Evolutionary conservation across 2,113 vertebrate genomes (phyloP).

Genomic region (Genyomyrus donnyi): DNA sequence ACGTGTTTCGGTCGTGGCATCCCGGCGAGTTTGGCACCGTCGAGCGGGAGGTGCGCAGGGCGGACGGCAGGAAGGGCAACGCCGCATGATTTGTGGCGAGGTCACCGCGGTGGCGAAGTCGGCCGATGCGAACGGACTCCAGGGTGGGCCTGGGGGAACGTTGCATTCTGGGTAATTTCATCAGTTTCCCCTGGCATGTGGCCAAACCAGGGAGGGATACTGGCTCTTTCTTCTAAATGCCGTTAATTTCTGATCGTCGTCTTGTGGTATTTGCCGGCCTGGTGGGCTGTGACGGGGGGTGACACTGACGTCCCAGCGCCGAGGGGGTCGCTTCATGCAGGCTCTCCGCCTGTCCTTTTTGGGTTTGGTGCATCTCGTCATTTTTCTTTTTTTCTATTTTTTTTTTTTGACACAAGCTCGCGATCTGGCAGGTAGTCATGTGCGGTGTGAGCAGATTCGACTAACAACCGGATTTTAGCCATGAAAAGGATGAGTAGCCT

Average conservation of each 20-base stretch:
- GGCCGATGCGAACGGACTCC: not conserved
- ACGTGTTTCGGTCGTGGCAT: not conserved
- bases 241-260: conserved; percentile 12
- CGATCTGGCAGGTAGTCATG: not conserved
- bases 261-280: conserved; percentile 13
- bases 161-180: conserved; percentile 1
- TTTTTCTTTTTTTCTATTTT: not conserved
- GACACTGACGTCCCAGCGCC: not conserved
- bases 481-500: not conserved
- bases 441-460: not conserved
- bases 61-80: not conserved
- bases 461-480: not conserved
- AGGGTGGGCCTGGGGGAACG: not conserved
- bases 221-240: not conserved
- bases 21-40: not conserved
- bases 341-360: not conserved
- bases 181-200: not conserved
- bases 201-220: not conserved
- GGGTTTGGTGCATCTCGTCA: not conserved
- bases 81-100: not conserved
- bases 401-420: not conserved
- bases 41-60: not conserved
- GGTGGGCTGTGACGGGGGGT: conserved; percentile 16
- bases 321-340: not conserved
- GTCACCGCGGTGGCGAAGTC: not conserved